Evolutionary conservation across 2,113 vertebrate species (phyloP).

Genomic region (Colinus virginianus): DNA sequence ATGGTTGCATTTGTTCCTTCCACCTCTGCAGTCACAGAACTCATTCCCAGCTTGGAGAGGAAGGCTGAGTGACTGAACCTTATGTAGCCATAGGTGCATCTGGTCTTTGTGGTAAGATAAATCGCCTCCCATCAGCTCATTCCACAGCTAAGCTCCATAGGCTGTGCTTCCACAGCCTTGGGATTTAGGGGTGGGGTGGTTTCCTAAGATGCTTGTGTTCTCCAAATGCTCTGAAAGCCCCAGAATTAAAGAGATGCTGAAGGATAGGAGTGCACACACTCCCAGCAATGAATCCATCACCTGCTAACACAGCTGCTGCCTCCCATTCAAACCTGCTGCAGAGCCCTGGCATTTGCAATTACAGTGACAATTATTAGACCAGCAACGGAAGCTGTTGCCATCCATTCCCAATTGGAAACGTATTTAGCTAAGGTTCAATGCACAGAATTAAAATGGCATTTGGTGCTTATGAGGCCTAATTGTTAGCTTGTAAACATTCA

Average conservation of each 20-base stretch:
- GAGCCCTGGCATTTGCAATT: slow-evolving; percentile 11
- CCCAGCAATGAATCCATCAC: slow-evolving; percentile 59
- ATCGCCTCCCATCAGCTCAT: slow-evolving; percentile 55
- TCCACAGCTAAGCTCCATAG: slow-evolving; percentile 43
- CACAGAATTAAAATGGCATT: slow-evolving; percentile 74
- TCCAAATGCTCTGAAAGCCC: slow-evolving; percentile 49
- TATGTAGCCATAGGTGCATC: not conserved
- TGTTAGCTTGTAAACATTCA: slow-evolving; percentile 74
- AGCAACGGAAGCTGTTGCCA: slow-evolving; percentile 50
- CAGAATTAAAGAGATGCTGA: slow-evolving; percentile 51
- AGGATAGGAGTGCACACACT: not conserved
- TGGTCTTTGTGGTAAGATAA: slow-evolving; percentile 35
- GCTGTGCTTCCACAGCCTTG: not conserved
- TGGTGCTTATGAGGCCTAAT: slow-evolving; percentile 72
- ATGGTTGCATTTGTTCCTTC: not conserved
- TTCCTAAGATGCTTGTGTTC: slow-evolving; percentile 49
- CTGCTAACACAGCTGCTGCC: slow-evolving; percentile 60
- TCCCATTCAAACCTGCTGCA: slow-evolving; percentile 46
- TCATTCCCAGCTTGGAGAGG: not conserved
- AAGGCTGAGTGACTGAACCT: not conserved
- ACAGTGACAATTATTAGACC: slow-evolving; percentile 54
- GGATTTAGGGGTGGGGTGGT: slow-evolving; percentile 41
- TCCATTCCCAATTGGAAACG: slow-evolving; percentile 63
- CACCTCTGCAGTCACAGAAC: not conserved
- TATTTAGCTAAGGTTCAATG: slow-evolving; percentile 75